These are phyloP conservation scores for Diorhabda elongata DNA, from an alignment of 1,140 invertebrate species.

Conservation along the genomic window DNA sequence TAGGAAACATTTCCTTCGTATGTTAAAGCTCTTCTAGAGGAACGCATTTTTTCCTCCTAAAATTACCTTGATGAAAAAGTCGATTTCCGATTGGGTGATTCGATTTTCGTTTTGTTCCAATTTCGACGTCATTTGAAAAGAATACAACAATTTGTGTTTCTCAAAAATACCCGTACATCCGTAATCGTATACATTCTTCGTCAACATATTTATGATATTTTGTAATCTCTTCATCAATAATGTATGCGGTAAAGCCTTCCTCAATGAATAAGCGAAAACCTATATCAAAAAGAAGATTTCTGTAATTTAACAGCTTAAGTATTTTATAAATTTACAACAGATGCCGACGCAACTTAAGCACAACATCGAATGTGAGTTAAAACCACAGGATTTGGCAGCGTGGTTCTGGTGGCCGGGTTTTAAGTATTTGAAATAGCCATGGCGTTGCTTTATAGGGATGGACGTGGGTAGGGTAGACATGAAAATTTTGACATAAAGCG, in stretches of 20 bases:
- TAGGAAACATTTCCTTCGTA: background rate
- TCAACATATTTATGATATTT: constrained; percentile 81
- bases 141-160: constrained; percentile 83
- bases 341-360: no score
- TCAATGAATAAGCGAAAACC: constrained; percentile 75
- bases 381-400: no score
- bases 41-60: background rate
- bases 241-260: constrained; percentile 72
- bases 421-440: no score
- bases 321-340: no score
- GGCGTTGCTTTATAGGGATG: no score
- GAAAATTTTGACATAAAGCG: no score
- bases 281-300: background rate
- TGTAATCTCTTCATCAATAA: constrained; percentile 63
- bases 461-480: no score
- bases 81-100: constrained; percentile 68
- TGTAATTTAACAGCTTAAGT: no score
- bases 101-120: constrained; percentile 64
- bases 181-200: constrained; percentile 82
- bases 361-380: no score
- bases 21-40: constrained; percentile 1
- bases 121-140: constrained; percentile 84
- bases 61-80: constrained; percentile 78
- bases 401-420: no score
- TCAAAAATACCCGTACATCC: constrained; percentile 90